phyloP scores from a whole-genome alignment of 2,797 vertebrate species.

The Leptoclinus maculatus region DNA sequence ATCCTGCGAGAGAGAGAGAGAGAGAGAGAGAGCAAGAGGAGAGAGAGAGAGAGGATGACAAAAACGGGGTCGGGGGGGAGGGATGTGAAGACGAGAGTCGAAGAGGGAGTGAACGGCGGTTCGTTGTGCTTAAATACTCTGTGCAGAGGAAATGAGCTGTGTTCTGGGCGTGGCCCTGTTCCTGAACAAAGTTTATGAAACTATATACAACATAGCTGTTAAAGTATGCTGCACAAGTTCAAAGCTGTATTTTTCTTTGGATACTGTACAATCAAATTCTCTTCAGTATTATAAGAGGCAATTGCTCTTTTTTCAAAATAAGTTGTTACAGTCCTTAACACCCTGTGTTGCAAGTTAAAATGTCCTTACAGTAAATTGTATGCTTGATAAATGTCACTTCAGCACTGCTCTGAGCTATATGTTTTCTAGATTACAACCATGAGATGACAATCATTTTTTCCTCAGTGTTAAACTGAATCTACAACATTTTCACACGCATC shows the following conservation, averaged over 20 bases:
- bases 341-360: slow-evolving; percentile 11
- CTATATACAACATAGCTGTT: background rate
- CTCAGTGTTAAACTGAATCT: background rate
- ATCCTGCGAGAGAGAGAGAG: too few relatives aligned
- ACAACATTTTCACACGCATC: background rate
- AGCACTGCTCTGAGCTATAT: background rate
- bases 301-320: background rate
- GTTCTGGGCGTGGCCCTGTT: too few relatives aligned
- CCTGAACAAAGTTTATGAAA: too few relatives aligned
- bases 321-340: background rate
- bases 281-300: slow-evolving; percentile 1
- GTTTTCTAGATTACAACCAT: background rate
- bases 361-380: background rate
- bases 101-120: too few relatives aligned
- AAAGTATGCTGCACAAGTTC: background rate
- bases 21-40: too few relatives aligned
- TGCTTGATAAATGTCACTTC: slow-evolving; percentile 6
- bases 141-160: too few relatives aligned
- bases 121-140: too few relatives aligned
- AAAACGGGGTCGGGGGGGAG: too few relatives aligned
- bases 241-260: background rate
- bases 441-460: background rate
- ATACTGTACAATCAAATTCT: background rate
- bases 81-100: too few relatives aligned
- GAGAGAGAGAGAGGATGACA: too few relatives aligned